Evolutionary conservation across 2,888 invertebrate species (phyloP), one percentile per base, ranked within the genome.

Genomic region (Nomada lathburiana): DNA sequence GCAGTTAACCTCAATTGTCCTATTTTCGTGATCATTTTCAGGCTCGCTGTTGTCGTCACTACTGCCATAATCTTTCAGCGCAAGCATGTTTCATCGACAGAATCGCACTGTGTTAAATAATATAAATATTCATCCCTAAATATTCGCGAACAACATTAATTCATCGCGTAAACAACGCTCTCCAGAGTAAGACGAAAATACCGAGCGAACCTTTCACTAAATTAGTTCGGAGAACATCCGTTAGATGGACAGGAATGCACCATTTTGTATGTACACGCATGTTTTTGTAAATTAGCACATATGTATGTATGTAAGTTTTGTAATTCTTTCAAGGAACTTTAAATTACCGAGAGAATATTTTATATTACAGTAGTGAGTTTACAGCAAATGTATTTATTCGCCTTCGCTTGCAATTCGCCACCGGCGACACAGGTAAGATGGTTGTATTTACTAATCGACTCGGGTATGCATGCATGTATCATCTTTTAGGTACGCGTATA

Each of bases 11-110:
- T 90, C 87, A 55, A 36, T 36, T 36, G 36, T 36, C 7, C 36
- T 36, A 36, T 47, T 72, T 62, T 74, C 75, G 29, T 29, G 68
- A 4, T 88, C 88, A 47, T 83, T 90, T 83, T 94, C 94, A 0
- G 91, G 79, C n/a, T 94, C 94, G 60, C 85, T 90, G 80, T 93
- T 93, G 47, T 96, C 95, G 52, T 95, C 95, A 75, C 97, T 97
- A 53, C 96, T 97, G 2, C 96, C 96, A 89, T 98, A 98, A 85
- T 96, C 95, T 94, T 96, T 95, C 87, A 98, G 94, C 53, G 96
- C 96, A 79, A 97, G 94, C 97, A 98, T 97, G 87, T 88, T 94
- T 68, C 23, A 44, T 20, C 3, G 26, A 26, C 20, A 42, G 18
- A 42, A 5, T 23, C n/a, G 23, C 4, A 11, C 2, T 4, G 23